phyloP scores from a whole-genome alignment of 2,888 invertebrate genomes.

The Mimumesa dahlbomi region DNA sequence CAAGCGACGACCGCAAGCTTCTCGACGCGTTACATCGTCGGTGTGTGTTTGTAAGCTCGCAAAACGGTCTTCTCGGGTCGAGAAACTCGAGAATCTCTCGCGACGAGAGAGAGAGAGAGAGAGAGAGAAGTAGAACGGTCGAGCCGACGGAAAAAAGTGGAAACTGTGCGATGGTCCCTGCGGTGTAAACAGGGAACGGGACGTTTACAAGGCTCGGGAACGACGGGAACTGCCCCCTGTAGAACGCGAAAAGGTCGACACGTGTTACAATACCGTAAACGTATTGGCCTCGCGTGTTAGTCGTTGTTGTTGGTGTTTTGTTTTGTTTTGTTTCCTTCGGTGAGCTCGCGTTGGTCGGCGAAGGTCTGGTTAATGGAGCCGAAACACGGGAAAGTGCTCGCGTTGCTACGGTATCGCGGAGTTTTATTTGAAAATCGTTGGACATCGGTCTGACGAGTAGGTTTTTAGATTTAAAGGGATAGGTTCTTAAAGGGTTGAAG shows the following conservation, averaged over 20 bases:
- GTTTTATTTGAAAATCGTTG: too few relatives aligned
- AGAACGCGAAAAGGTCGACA: slow-evolving; percentile 5
- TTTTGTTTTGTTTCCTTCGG: not conserved
- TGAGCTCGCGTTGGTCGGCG: too few relatives aligned
- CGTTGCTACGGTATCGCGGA: too few relatives aligned
- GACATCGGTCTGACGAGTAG: too few relatives aligned
- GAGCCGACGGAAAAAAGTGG: not conserved
- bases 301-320: not conserved
- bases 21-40: not conserved
- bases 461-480: too few relatives aligned
- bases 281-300: not conserved
- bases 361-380: too few relatives aligned
- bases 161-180: not conserved
- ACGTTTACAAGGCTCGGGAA: slow-evolving; percentile 13
- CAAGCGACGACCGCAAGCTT: slow-evolving; percentile 28
- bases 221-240: slow-evolving; percentile 4
- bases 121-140: not conserved
- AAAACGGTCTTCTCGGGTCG: slow-evolving; percentile 24
- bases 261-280: not conserved
- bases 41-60: slow-evolving; percentile 9
- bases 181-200: not conserved
- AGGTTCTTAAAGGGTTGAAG: too few relatives aligned
- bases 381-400: too few relatives aligned
- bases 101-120: not conserved
- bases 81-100: slow-evolving; percentile 33